Base-by-base conservation (phyloP, 2,888 invertebrate species). In the Phalera bucephala region DNA sequence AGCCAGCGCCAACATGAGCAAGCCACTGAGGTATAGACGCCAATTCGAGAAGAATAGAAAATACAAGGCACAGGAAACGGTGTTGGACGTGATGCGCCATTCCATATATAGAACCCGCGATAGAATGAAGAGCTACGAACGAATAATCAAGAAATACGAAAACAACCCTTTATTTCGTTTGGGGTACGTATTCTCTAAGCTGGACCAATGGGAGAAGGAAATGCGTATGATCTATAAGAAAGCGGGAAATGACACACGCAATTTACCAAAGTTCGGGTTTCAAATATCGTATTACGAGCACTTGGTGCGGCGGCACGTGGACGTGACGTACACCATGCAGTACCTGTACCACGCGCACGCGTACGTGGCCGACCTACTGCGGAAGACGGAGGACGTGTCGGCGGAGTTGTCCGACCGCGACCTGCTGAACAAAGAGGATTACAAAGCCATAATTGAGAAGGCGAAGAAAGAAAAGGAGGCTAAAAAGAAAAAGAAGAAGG, bases 11-110 rank as follows among this genome's bases (percentile, higher is more conserved):
- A 12, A 15, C 27, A n/a, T 13, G 21, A 22, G 8, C 21, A 6
- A 6, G 6, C 12, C 6, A 1, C 15, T 17, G 7, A 25, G 14
- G 15, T 23, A 15, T 8, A 15, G 32, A 15, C 32, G 25, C 7
- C 14, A 23, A 6, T n/a, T 17, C 6, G 17, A 23, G 7, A 11
- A 7, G 17, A 10, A 15, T 15, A 10, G 9, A 15, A 15, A 31
- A 4, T 9, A 3, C 0, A 1, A 10, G 12, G 0, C 0, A 0
- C 1, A 28, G 0, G 28, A n/a, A n/a, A 13, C n/a, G 14, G n/a
- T 14, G 30, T 2, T 41, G 36, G 57, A 61, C 0, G 10, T 72
- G 31, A 69, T 74, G 65, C 54, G 34, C 25, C 72, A 74, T 31
- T 20, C 48, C 1, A 32, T 72, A 5, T 76, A 78, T 42, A 25